Percentiles rank a stretch among this genome's conserved stretches.
phyloP scores from a whole-genome alignment of 1,140 invertebrate genomes.

The Musca vetustissima region DNA sequence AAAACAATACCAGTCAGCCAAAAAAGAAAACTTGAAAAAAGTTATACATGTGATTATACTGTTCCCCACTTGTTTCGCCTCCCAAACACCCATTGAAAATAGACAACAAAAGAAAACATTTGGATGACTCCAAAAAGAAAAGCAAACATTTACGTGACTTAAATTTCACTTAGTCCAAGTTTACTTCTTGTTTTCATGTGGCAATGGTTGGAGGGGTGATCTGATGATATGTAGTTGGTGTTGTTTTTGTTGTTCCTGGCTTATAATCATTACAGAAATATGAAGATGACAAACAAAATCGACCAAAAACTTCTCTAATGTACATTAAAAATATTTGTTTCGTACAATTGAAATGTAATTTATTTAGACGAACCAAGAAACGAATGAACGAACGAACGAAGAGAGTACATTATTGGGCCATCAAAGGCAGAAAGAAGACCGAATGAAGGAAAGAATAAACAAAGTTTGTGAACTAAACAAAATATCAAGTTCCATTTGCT shows the following conservation, averaged over 20 bases:
- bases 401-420: too few relatives aligned
- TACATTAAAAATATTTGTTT: conserved; percentile 19
- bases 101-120: neutral
- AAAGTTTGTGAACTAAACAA: too few relatives aligned
- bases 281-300: neutral
- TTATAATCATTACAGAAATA: neutral
- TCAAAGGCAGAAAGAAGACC: too few relatives aligned
- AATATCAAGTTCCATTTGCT: too few relatives aligned
- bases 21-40: neutral
- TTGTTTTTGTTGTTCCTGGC: neutral
- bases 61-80: neutral
- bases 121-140: conserved; percentile 1
- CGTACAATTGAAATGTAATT: conserved; percentile 19
- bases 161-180: conserved; percentile 12
- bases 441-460: too few relatives aligned
- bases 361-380: neutral
- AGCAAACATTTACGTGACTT: conserved; percentile 25
- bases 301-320: conserved; percentile 1
- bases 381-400: too few relatives aligned
- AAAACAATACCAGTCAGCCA: neutral
- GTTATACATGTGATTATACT: conserved; percentile 14
- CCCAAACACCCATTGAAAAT: neutral
- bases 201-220: too few relatives aligned
- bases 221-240: neutral
- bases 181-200: neutral